A percentile compares a stretch with the other conserved stretches of the same genome.
These are phyloP conservation scores for Baccha elongata DNA, from an alignment of 2,888 invertebrate genomes.

Conservation along the genomic window DNA sequence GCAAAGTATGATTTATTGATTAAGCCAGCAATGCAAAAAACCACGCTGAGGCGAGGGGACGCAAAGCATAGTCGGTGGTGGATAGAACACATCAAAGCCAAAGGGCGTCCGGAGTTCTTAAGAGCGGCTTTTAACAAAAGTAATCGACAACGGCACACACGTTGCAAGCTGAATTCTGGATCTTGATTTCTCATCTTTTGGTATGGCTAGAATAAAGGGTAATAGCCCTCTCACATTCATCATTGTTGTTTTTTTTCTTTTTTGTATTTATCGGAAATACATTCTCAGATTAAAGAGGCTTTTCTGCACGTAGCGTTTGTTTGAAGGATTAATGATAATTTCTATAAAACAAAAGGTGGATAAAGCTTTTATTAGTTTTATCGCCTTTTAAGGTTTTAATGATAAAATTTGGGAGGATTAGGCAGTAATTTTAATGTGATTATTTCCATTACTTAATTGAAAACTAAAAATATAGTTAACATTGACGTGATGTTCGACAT, in stretches of 20 bases:
- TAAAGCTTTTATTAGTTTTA: slow-evolving; percentile 1
- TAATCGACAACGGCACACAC: background rate
- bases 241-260: background rate
- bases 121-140: slow-evolving; percentile 4
- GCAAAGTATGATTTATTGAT: slow-evolving; percentile 4
- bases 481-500: too few species aligned
- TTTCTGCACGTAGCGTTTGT: too few species aligned
- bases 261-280: background rate
- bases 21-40: background rate
- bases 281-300: background rate
- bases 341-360: background rate
- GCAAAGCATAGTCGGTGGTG: background rate
- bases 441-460: too few species aligned
- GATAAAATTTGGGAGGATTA: background rate
- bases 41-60: too few species aligned
- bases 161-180: background rate
- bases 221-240: background rate
- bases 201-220: background rate
- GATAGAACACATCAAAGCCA: slow-evolving; percentile 6
- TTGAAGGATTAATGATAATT: background rate
- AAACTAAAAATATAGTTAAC: too few species aligned
- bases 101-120: background rate
- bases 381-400: background rate
- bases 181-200: background rate
- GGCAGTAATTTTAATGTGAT: background rate